Percentiles rank a stretch among this genome's conserved stretches.
These are phyloP conservation scores for Meiosimyza decipiens DNA, from an alignment of 2,888 invertebrate genomes.

Conservation along the genomic window DNA sequence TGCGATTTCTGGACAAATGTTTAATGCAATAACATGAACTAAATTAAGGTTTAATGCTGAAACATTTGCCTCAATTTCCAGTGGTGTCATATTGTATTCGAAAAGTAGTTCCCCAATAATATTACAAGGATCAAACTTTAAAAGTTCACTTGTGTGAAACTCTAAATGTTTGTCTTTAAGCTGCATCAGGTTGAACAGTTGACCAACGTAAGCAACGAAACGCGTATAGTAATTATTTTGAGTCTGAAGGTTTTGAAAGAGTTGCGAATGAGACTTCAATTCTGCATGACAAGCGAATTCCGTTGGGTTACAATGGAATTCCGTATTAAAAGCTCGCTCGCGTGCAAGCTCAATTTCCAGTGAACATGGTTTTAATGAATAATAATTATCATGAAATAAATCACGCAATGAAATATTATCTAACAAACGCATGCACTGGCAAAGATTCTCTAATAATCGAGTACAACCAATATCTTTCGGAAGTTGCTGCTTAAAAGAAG, in stretches of 20 bases:
- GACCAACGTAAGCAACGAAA: slow-evolving; percentile 59
- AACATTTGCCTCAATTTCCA: slow-evolving; percentile 77
- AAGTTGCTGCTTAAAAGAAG: slow-evolving; percentile 42
- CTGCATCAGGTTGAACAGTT: slow-evolving; percentile 63
- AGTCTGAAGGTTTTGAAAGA: slow-evolving; percentile 60
- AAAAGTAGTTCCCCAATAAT: slow-evolving; percentile 77
- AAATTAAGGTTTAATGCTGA: slow-evolving; percentile 78
- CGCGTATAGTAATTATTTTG: slow-evolving; percentile 61
- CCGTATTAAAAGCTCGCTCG: slow-evolving; percentile 53
- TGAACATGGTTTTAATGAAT: slow-evolving; percentile 54
- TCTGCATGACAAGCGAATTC: slow-evolving; percentile 55
- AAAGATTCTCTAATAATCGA: slow-evolving; percentile 56
- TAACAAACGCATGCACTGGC: slow-evolving; percentile 59
- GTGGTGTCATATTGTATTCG: slow-evolving; percentile 74
- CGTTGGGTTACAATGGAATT: slow-evolving; percentile 50
- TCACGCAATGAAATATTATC: slow-evolving; percentile 52
- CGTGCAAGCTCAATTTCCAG: slow-evolving; percentile 55
- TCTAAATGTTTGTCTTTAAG: slow-evolving; percentile 58
- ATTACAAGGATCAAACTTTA: slow-evolving; percentile 68
- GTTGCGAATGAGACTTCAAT: slow-evolving; percentile 56
- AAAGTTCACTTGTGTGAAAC: slow-evolving; percentile 55
- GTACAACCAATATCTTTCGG: slow-evolving; percentile 59
- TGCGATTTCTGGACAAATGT: slow-evolving; percentile 73
- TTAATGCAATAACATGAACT: slow-evolving; percentile 77
- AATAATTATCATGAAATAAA: slow-evolving; percentile 54